A percentile compares a stretch with the other conserved stretches of the same genome.
phyloP scores from a whole-genome alignment of 1,140 invertebrate genomes.

The Formica selysi region DNA sequence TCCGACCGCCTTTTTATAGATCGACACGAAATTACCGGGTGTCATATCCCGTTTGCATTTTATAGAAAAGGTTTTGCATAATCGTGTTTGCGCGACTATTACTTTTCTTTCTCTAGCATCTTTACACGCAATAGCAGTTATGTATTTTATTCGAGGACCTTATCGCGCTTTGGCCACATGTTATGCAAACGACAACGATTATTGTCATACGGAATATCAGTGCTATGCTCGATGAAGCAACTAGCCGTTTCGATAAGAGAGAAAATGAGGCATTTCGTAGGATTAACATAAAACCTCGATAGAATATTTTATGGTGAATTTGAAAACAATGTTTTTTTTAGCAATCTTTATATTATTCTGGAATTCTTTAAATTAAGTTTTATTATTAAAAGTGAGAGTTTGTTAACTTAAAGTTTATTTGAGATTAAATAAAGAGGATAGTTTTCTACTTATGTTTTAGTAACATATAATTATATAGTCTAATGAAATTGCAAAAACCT shows the following conservation, averaged over 20 bases:
- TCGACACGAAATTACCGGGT: conserved; percentile 36
- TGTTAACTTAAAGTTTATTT: background rate
- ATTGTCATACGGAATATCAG: conserved; percentile 10
- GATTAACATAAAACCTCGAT: background rate
- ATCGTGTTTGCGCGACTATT: conserved; percentile 53
- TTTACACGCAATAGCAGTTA: background rate
- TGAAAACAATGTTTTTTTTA: background rate
- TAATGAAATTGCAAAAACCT: background rate
- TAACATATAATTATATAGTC: background rate
- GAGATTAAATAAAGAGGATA: background rate
- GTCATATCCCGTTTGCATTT: conserved; percentile 29
- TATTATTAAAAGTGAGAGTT: background rate
- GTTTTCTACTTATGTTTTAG: background rate
- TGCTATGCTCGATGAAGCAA: conserved; percentile 4
- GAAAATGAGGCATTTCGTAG: background rate
- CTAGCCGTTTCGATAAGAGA: background rate
- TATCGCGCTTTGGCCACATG: conserved; percentile 32
- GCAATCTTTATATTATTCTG: background rate
- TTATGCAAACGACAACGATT: conserved; percentile 56
- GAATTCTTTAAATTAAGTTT: background rate
- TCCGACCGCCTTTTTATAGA: conserved; percentile 41
- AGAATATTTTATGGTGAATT: background rate
- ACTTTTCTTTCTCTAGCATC: conserved; percentile 32
- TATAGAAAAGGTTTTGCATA: conserved; percentile 55
- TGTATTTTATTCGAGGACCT: conserved; percentile 21